Evolutionary conservation across 1,140 invertebrate genomes (phyloP), one percentile per base, ranked within the genome.

Genomic region (Streblospio benedicti): DNA sequence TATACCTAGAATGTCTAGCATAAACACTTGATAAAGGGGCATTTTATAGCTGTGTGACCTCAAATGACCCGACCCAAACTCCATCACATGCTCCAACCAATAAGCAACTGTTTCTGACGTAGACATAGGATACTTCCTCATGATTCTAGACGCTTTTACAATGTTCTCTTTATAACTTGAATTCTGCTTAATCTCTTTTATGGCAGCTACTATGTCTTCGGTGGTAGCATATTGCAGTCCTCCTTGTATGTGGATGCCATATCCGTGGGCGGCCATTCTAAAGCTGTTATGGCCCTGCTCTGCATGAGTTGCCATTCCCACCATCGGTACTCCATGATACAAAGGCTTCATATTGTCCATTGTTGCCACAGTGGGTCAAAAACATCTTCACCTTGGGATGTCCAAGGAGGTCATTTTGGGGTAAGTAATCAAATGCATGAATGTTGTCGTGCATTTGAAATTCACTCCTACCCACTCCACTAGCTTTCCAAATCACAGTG

Each of bases 401-500:
- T 82, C 82, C 87, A 33, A 90, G 77, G 31, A 91, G 80, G 70
- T 90, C 87, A 69, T 89, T 87, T 71, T 91, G 88, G 0, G 88
- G 88, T 63, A 89, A 76, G 88, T 88, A 91, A 44, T 84, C n/a
- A n/a, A n/a, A n/a, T n/a, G n/a, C n/a, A n/a, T n/a, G n/a, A n/a
- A n/a, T n/a, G n/a, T n/a, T n/a, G n/a, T n/a, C n/a, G n/a, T n/a
- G n/a, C n/a, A n/a, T n/a, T n/a, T n/a, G n/a, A n/a, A n/a, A 31
- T 80, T 68, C 32, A 74, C 73, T 14, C 70, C 68, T 9, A 77
- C 33, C 51, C 83, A 71, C 12, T 71, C 65, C 2, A 77, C 35
- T 1, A 52, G 44, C 2, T 35, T 44, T n/a, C n/a, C n/a, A n/a
- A n/a, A n/a, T n/a, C n/a, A n/a, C n/a, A n/a, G n/a, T n/a, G n/a